These are phyloP conservation scores for Anticlea derivata DNA, from an alignment of 2,888 invertebrate species.

Conservation along the genomic window DNA sequence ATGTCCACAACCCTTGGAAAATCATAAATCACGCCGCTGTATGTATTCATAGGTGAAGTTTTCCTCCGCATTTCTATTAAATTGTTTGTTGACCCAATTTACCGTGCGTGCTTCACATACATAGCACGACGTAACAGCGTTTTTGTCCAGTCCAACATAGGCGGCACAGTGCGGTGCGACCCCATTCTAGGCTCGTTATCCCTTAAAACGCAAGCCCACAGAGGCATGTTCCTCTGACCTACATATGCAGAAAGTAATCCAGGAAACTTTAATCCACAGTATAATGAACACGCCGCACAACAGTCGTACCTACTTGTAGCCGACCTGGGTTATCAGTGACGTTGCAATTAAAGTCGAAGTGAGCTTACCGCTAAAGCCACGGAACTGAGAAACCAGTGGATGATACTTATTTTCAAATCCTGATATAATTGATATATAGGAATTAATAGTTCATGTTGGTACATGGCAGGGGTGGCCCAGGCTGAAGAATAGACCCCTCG, in stretches of 20 bases:
- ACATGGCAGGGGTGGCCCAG: too few species aligned
- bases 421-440: too few species aligned
- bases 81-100: conserved; percentile 33
- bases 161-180: conserved; percentile 49
- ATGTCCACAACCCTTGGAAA: conserved; percentile 2
- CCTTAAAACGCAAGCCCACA: conserved; percentile 47
- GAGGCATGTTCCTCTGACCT: conserved; percentile 59
- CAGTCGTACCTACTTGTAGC: conserved; percentile 15
- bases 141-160: conserved; percentile 50
- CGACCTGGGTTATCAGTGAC: conserved; percentile 23
- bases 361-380: neutral
- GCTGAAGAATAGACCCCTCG: too few species aligned
- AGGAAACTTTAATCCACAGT: conserved; percentile 28
- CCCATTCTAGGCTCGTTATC: conserved; percentile 56
- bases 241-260: conserved; percentile 40
- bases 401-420: too few species aligned
- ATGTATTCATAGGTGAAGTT: too few species aligned
- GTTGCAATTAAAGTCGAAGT: conserved; percentile 30
- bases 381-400: neutral
- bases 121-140: conserved; percentile 28
- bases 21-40: conserved; percentile 13
- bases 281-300: conserved; percentile 25
- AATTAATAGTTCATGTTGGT: too few species aligned
- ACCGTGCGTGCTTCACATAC: conserved; percentile 30
- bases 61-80: conserved; percentile 22